These are phyloP conservation scores for Plecotus auritus DNA, from an alignment of 2,113 vertebrate species.

Conservation along the genomic window DNA sequence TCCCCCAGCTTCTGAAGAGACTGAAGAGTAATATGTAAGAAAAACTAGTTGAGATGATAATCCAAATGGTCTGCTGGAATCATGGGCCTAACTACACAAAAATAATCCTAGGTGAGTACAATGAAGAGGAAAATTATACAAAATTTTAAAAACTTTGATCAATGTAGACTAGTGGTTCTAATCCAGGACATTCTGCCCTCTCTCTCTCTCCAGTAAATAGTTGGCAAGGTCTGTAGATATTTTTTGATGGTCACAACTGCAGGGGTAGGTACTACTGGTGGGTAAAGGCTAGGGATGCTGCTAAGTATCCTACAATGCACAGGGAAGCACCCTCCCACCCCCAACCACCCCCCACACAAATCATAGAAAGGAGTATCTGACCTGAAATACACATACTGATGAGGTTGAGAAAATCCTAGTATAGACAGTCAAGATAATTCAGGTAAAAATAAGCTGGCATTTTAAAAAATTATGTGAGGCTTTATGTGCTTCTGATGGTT, in stretches of 20 bases:
- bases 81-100: not conserved
- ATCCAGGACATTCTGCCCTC: not conserved
- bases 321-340: not conserved
- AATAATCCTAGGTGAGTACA: not conserved
- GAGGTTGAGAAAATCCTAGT: not conserved
- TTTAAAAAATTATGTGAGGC: not conserved
- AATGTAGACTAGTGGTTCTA: not conserved
- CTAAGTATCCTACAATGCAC: not conserved
- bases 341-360: not conserved
- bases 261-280: not conserved
- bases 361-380: not conserved
- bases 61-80: not conserved
- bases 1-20: not conserved
- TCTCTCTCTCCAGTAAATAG: not conserved
- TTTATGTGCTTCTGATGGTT: not conserved
- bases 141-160: not conserved
- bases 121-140: not conserved
- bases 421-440: not conserved
- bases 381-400: not conserved
- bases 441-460: not conserved
- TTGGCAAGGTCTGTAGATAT: not conserved
- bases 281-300: not conserved
- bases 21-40: not conserved
- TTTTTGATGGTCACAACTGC: not conserved
- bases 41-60: not conserved